Evolutionary conservation across 1,140 invertebrate species (phyloP).

Genomic region (Andricus grossulariae): DNA sequence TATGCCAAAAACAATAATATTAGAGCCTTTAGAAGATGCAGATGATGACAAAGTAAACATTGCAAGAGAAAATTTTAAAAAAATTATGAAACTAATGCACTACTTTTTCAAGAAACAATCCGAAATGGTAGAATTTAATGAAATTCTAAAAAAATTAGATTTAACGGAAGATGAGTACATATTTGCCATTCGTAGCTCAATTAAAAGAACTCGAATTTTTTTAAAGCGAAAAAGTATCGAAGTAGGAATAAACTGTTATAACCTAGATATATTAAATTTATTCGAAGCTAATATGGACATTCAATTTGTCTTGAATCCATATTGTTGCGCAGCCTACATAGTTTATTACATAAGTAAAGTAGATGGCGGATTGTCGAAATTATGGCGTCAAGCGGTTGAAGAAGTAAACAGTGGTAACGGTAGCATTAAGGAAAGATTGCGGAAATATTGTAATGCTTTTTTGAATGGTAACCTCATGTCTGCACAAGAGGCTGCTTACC

Average conservation of each 20-base stretch:
- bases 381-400: slow-evolving; percentile 45
- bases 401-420: too few relatives aligned
- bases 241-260: too few relatives aligned
- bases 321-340: slow-evolving; percentile 52
- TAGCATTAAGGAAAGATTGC: slow-evolving; percentile 47
- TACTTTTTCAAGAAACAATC: background rate
- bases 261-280: too few relatives aligned
- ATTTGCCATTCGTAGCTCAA: slow-evolving; percentile 34
- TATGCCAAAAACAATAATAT: too few relatives aligned
- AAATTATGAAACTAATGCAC: background rate
- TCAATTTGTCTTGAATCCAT: too few relatives aligned
- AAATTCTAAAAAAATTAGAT: too few relatives aligned
- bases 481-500: too few relatives aligned
- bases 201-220: slow-evolving; percentile 38
- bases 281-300: too few relatives aligned
- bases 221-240: slow-evolving; percentile 37
- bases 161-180: too few relatives aligned
- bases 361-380: slow-evolving; percentile 53
- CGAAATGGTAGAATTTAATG: background rate
- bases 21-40: background rate
- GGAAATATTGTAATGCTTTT: slow-evolving; percentile 54
- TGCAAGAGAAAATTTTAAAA: background rate
- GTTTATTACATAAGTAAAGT: slow-evolving; percentile 53
- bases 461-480: slow-evolving; percentile 58
- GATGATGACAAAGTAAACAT: background rate